Percentiles rank a stretch among this genome's conserved stretches.
Evolutionary conservation across 2,888 invertebrate species (phyloP).

Genomic region (Pterostichus madidus): DNA sequence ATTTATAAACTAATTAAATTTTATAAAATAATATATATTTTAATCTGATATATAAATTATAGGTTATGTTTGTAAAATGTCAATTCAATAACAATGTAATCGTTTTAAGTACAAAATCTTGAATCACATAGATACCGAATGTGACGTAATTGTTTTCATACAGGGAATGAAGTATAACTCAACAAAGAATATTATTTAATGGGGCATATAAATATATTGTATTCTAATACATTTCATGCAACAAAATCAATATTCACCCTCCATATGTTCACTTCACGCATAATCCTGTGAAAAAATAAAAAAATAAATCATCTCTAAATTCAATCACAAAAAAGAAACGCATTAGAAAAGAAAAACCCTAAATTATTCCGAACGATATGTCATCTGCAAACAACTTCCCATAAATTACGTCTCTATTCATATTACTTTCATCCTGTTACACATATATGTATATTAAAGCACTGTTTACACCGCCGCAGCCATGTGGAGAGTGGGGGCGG

Average conservation of each 20-base stretch:
- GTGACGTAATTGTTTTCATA: no score
- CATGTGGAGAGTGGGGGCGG: not conserved
- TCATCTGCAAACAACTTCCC: slow-evolving; percentile 59
- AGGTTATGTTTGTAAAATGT: no score
- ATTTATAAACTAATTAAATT: no score
- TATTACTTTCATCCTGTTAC: slow-evolving; percentile 61
- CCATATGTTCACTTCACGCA: not conserved
- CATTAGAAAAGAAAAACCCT: slow-evolving; percentile 46
- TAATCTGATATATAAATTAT: no score
- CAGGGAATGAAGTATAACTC: no score
- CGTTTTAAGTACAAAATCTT: no score
- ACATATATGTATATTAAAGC: slow-evolving; percentile 59
- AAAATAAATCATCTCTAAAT: slow-evolving; percentile 31
- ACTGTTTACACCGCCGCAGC: slow-evolving; percentile 51
- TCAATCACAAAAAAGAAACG: slow-evolving; percentile 46
- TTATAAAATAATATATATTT: no score
- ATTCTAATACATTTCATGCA: not conserved
- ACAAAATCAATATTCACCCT: slow-evolving; percentile 16
- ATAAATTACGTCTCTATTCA: slow-evolving; percentile 60
- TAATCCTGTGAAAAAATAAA: slow-evolving; percentile 20
- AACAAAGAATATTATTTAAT: no score
- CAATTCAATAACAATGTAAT: no score
- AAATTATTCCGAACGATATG: slow-evolving; percentile 57
- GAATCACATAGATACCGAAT: no score
- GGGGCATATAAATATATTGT: no score